These are phyloP conservation scores for Ormyrus thymus DNA, from an alignment of 2,888 invertebrate species.

Conservation along the genomic window DNA sequence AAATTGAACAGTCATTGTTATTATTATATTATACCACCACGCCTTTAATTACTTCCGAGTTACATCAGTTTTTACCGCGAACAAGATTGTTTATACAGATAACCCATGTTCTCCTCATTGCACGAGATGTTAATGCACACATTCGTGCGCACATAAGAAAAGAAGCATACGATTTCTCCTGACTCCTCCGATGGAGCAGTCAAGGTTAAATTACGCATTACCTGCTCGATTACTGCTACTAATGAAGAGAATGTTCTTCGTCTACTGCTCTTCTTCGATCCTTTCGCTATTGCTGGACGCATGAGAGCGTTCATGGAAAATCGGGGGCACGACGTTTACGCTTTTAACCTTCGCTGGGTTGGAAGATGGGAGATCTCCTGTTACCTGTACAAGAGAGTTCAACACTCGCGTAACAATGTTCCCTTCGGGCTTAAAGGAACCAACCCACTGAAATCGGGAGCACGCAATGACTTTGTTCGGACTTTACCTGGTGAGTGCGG, in stretches of 20 bases:
- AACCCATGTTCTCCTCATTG: not conserved
- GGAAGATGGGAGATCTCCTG: no score
- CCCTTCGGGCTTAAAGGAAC: no score
- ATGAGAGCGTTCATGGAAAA: conserved; percentile 40
- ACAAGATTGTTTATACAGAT: no score
- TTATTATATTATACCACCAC: not conserved
- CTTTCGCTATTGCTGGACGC: conserved; percentile 31
- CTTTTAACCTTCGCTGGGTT: no score
- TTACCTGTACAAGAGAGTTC: no score
- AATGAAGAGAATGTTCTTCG: conserved; percentile 10
- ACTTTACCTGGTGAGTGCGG: no score
- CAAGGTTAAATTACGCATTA: conserved; percentile 54
- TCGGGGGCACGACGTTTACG: not conserved
- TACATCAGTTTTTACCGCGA: not conserved
- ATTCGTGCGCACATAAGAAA: not conserved
- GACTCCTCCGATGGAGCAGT: not conserved
- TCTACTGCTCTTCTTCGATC: conserved; percentile 18
- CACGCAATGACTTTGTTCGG: no score
- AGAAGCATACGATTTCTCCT: no score
- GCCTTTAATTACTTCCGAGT: not conserved
- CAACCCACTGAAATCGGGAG: no score
- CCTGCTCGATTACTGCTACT: conserved; percentile 32
- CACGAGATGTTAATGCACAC: not conserved
- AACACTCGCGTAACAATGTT: no score
- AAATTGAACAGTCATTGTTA: no score